These are phyloP conservation scores for Caenorhabditis brenneri DNA, from an alignment of 1,140 invertebrate species.

Conservation along the genomic window DNA sequence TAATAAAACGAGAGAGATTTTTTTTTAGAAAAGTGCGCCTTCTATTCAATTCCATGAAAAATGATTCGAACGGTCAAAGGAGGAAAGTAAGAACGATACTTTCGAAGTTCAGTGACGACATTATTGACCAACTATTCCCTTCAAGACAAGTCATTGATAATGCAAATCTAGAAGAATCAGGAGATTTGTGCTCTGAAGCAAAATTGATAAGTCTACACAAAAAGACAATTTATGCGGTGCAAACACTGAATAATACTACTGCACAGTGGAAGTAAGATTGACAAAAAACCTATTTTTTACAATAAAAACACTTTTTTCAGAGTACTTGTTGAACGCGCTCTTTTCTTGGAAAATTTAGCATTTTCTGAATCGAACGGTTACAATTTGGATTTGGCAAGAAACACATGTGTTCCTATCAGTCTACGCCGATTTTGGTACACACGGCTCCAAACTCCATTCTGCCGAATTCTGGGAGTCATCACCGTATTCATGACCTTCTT, in stretches of 20 bases:
- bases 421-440: background rate
- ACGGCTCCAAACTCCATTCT: constrained; percentile 16
- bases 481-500: constrained; percentile 79
- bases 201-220: constrained; percentile 79
- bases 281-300: background rate
- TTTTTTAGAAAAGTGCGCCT: constrained; percentile 62
- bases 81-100: constrained; percentile 63
- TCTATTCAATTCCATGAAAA: constrained; percentile 67
- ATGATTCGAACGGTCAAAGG: constrained; percentile 56
- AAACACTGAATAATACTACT: constrained; percentile 78
- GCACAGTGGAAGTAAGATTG: constrained; percentile 80
- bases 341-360: constrained; percentile 81
- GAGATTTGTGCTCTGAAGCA: background rate
- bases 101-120: constrained; percentile 59
- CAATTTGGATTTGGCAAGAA: background rate
- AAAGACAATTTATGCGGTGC: constrained; percentile 73
- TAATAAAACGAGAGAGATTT: background rate
- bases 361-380: constrained; percentile 13
- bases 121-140: constrained; percentile 45
- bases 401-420: background rate
- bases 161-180: background rate
- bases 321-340: constrained; percentile 80
- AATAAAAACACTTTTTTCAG: constrained; percentile 56
- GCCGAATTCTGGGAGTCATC: constrained; percentile 7
- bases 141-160: constrained; percentile 18